phyloP scores from a whole-genome alignment of 2,113 vertebrate genomes.

The Pseudorhombus dupliciocellatus region DNA sequence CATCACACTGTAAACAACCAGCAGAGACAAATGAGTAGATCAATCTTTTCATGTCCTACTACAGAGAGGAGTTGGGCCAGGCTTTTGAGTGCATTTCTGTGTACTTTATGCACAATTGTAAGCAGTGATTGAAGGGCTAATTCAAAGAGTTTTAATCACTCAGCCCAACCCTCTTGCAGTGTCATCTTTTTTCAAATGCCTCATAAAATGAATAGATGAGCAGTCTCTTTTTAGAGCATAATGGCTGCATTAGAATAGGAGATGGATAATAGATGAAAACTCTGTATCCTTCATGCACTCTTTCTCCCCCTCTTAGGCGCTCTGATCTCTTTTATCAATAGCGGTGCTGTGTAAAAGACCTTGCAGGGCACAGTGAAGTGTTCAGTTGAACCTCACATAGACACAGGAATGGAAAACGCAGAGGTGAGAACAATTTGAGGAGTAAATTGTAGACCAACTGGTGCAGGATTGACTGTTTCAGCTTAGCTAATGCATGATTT shows the following conservation, averaged over 20 bases:
- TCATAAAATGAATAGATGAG: constrained; percentile 75
- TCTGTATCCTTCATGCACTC: constrained; percentile 57
- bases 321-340: constrained; percentile 58
- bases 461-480: constrained; percentile 30
- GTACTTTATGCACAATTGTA: constrained; percentile 61
- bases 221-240: constrained; percentile 71
- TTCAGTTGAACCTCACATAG: constrained; percentile 53
- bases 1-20: constrained; percentile 47
- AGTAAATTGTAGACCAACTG: constrained; percentile 36
- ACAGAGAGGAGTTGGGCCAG: constrained; percentile 23
- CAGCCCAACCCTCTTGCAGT: constrained; percentile 57
- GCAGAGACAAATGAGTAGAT: constrained; percentile 63
- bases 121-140: constrained; percentile 67
- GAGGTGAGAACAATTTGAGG: constrained; percentile 56
- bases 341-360: constrained; percentile 51
- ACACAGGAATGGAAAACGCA: constrained; percentile 40
- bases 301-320: constrained; percentile 50
- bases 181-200: constrained; percentile 71
- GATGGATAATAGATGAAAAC: constrained; percentile 68
- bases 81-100: constrained; percentile 73
- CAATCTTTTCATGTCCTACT: constrained; percentile 65
- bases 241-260: constrained; percentile 75
- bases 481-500: constrained; percentile 58
- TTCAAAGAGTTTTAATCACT: constrained; percentile 73
- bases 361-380: constrained; percentile 60